A percentile compares a stretch with the other conserved stretches of the same genome.
Evolutionary conservation across 2,113 vertebrate genomes (phyloP).

Genomic region (Gobio gobio): DNA sequence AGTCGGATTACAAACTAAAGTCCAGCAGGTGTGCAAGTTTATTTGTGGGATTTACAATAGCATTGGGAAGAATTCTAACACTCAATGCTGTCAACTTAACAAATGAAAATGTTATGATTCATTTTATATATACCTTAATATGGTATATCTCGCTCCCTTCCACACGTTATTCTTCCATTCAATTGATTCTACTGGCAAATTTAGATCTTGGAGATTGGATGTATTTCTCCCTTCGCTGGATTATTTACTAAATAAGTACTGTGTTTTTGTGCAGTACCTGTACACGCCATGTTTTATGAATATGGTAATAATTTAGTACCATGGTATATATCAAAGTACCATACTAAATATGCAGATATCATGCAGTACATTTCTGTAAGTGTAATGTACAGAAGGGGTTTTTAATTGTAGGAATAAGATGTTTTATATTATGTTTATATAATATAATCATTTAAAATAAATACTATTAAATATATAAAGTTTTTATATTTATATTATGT

Average conservation of each 20-base stretch:
- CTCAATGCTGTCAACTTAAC: background rate
- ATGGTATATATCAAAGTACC: too few relatives aligned
- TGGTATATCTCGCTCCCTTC: background rate
- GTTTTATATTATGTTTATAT: too few relatives aligned
- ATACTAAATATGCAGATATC: too few relatives aligned
- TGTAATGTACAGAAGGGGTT: too few relatives aligned
- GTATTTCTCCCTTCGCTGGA: background rate
- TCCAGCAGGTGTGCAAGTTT: conserved; percentile 29
- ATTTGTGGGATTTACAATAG: conserved; percentile 5
- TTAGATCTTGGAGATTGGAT: background rate
- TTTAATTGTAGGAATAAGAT: too few relatives aligned
- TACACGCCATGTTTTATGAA: background rate
- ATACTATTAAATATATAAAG: too few relatives aligned
- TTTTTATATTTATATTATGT: too few relatives aligned
- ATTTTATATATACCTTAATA: background rate
- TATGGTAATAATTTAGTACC: background rate
- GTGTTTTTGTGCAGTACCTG: background rate
- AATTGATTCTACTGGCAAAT: background rate
- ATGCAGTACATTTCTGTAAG: background rate
- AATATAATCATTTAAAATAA: too few relatives aligned
- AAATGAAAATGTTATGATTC: background rate
- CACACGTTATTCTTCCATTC: background rate
- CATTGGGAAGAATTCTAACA: background rate
- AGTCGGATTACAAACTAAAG: conserved; percentile 12
- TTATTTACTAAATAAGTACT: background rate